Evolutionary conservation across 2,113 vertebrate genomes (phyloP), one percentile per base, ranked within the genome.

Genomic region (Apistogramma diplotaenia): DNA sequence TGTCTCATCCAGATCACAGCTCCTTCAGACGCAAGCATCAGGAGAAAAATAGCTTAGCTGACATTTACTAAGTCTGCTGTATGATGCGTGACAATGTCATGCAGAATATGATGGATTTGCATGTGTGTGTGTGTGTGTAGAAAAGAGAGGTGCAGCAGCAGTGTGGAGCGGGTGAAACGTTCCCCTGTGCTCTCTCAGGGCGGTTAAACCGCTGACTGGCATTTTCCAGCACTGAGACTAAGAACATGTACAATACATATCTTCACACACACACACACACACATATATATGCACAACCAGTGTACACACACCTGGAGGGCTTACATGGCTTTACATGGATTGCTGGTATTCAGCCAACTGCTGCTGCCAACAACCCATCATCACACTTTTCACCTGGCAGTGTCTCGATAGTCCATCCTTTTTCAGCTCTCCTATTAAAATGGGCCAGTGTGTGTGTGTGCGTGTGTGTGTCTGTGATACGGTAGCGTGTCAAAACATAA

Each of bases 301-400:
- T 31, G 82, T 46, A 85, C 84, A 86, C 85, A 82, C 83, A 91
- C 77, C 82, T 86, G 78, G 72, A 84, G 49, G 70, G 87, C 71
- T 92, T 85, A 91, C 91, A 92, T 74, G 84, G 82, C 75, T 92
- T 90, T 88, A 90, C 91, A 90, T 74, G 51, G 74, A 62, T 77
- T 67, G 33, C 73, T 91, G 90, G 85, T 91, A 23, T 27, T 80
- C 79, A 78, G 89, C 93, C 91, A 92, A 56, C 61, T 77, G 80
- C 83, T 60, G 61, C 85, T 81, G 91, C 91, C 91, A 93, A 89
- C 84, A 90, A 78, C 84, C 90, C 83, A 92, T 92, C 92, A 89
- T 85, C 87, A 81, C 90, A 83, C 82, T 74, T 87, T 89, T 89
- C 79, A 93, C 85, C 87, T 92, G 93, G 85, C 85, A 80, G 58